phyloP scores from a whole-genome alignment of 2,888 invertebrate genomes.

The Eremobia ochroleuca region DNA sequence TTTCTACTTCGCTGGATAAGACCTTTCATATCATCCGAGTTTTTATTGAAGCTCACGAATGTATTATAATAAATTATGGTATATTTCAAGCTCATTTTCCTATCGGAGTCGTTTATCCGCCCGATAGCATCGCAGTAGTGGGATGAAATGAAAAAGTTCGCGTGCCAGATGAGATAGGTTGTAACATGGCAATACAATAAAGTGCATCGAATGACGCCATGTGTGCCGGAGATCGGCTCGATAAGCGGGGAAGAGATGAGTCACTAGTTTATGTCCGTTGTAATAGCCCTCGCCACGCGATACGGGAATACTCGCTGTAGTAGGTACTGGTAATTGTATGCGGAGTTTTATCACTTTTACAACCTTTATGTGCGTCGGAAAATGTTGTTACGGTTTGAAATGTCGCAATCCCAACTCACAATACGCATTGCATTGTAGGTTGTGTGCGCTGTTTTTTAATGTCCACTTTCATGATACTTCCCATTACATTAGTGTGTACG shows the following conservation, averaged over 20 bases:
- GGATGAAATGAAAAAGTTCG: constrained; percentile 66
- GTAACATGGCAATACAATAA: constrained; percentile 71
- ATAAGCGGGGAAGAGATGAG: constrained; percentile 76
- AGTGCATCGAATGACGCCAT: constrained; percentile 76
- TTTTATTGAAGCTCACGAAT: constrained; percentile 61
- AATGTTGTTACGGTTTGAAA: constrained; percentile 20
- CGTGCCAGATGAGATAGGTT: constrained; percentile 68
- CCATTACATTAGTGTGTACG: constrained; percentile 5
- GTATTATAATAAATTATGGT: constrained; percentile 56
- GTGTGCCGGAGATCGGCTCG: constrained; percentile 73
- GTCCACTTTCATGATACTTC: constrained; percentile 23
- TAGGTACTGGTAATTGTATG: constrained; percentile 52
- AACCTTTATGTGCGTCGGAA: constrained; percentile 40
- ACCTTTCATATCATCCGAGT: constrained; percentile 70
- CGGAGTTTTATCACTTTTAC: constrained; percentile 50
- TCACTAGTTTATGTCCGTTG: constrained; percentile 73
- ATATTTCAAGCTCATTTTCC: constrained; percentile 58
- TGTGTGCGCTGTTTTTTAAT: constrained; percentile 21
- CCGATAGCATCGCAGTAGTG: constrained; percentile 60
- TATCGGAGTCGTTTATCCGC: constrained; percentile 61
- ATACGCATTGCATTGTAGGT: constrained; percentile 9
- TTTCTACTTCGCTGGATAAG: constrained; percentile 73
- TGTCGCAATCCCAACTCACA: constrained; percentile 27
- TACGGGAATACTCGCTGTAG: constrained; percentile 55
- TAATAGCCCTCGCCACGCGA: constrained; percentile 72